Evolutionary conservation across 53 echinoderm and acorn worm genomes (phyloP).

Genomic region (Paracentrotus lividus): DNA sequence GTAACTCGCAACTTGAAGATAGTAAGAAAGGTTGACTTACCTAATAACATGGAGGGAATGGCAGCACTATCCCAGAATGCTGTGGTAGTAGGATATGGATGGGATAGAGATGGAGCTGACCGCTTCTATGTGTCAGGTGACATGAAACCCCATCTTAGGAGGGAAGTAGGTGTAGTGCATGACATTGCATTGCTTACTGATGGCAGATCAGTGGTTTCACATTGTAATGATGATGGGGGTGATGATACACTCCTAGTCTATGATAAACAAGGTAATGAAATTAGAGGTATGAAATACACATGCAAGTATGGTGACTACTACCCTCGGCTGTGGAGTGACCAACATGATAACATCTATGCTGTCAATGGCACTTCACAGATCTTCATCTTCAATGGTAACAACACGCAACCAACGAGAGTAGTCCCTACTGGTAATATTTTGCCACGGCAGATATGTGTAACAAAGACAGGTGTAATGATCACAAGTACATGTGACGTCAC

Average conservation of each 20-base stretch:
- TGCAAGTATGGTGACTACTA: too few relatives aligned
- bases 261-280: too few relatives aligned
- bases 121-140: not conserved
- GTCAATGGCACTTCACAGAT: too few relatives aligned
- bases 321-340: too few relatives aligned
- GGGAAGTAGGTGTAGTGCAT: not conserved
- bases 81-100: not conserved
- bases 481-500: not conserved
- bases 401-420: too few relatives aligned
- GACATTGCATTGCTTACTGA: not conserved
- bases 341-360: too few relatives aligned
- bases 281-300: too few relatives aligned
- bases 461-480: not conserved
- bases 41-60: not conserved
- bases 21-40: not conserved
- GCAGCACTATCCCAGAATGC: not conserved
- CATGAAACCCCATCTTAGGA: not conserved
- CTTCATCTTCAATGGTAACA: too few relatives aligned
- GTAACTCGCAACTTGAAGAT: not conserved
- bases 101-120: not conserved
- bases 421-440: too few relatives aligned
- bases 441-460: not conserved
- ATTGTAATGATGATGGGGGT: too few relatives aligned
- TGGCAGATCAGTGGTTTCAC: not conserved
- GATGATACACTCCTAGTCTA: too few relatives aligned